Base-by-base conservation (phyloP, 2,888 invertebrate species). In the Pteria penguin region DNA sequence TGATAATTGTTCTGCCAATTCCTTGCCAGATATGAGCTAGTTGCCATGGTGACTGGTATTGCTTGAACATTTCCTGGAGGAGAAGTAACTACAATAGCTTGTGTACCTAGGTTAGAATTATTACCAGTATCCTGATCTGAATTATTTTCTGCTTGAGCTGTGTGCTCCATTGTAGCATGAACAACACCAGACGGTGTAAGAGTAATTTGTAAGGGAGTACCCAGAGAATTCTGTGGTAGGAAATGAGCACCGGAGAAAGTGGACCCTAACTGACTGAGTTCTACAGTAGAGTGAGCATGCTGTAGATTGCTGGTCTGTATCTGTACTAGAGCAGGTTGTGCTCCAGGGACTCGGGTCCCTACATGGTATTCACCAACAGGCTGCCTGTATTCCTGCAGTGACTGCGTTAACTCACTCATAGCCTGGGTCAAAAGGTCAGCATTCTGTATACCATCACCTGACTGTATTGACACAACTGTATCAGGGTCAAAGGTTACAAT, bases 341-440 rank as follows among this genome's bases (percentile, higher is more conserved):
- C 14, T n/a, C 67, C 68, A n/a, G 68, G 73, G 18, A 81, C 26
- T 67, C 85, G 61, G 71, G 82, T 32, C 67, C 79, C 67, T 33
- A 87, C 75, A 60, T 80, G 76, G 29, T 73, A 72, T 18, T 83
- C 81, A 2, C 77, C 81, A 22, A 82, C 77, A 11, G 79, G 79
- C 8, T 79, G 81, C 8, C 85, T 72, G 72, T 85, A 89, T 55
- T 90, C 89, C 33, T 74, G 80, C 22, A 90, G 79, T 1, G 86
- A 83, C 81, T 90, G 91, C 0, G 91, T 92, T 60, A 93, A 82
- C 78, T 93, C 93, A 31, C 90, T 90, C 92, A 93, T 92, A 0
- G 93, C 93, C 81, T 93, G 93, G 1, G 92, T 93, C 55, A 93
- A 85, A 1, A 93, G 87, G 78, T 93, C 93, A n/a, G 92, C 89